These are phyloP conservation scores for Corythornis cristatus DNA, from an alignment of 2,113 vertebrate genomes.

Conservation along the genomic window DNA sequence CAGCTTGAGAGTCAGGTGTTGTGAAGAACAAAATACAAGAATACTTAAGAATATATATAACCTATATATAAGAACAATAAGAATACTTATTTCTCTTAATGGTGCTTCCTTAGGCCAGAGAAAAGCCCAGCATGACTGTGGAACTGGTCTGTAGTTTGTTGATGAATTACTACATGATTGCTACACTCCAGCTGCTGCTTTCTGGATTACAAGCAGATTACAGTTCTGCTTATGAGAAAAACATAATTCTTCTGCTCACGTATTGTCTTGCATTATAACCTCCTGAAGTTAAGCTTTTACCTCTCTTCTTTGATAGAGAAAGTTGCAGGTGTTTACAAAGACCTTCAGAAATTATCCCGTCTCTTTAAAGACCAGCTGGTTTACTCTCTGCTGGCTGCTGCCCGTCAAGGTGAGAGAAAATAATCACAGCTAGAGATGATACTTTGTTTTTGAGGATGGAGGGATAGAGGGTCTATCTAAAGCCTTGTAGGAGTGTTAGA, in stretches of 20 bases:
- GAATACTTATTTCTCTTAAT: background rate
- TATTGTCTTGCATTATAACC: background rate
- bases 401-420: constrained; percentile 86
- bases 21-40: background rate
- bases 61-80: too few species aligned
- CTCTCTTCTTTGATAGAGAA: constrained; percentile 69
- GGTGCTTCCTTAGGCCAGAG: background rate
- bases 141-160: background rate
- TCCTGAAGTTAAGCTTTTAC: background rate
- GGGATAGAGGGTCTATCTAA: background rate
- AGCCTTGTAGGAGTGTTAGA: background rate
- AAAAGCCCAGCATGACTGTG: background rate
- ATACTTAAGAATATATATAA: too few species aligned
- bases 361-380: constrained; percentile 93
- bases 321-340: constrained; percentile 81
- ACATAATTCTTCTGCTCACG: background rate
- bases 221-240: background rate
- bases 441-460: background rate
- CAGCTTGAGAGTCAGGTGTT: background rate
- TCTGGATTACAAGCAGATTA: background rate
- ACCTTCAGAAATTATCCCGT: constrained; percentile 88
- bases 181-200: background rate
- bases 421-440: background rate
- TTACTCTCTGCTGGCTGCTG: constrained; percentile 89
- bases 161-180: background rate